Evolutionary conservation across 2,797 vertebrate species (phyloP), one percentile per base, ranked within the genome.

Genomic region (Merluccius polli): DNA sequence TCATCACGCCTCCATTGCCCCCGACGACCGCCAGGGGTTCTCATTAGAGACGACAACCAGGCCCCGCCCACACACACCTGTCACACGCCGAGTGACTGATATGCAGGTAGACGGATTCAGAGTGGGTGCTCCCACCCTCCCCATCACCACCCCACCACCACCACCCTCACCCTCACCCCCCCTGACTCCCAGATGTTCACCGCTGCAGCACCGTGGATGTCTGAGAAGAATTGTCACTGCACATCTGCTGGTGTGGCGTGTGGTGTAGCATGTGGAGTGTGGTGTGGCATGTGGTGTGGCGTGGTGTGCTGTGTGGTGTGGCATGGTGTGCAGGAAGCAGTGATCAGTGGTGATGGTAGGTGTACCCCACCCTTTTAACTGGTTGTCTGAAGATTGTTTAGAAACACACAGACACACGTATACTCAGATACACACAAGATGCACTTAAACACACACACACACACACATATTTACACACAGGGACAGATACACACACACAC

Each of bases 51-150:
- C 72, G 86, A 89, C 88, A 85, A 81, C 3, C 21, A 70, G 4
- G 11, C 86, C 72, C 74, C 18, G 74, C 85, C 73, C 84, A 88
- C 86, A 90, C 88, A 81, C 84, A 83, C 84, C 87, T 87, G 84
- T 88, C 88, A 89, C 29, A 65, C 15, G 2, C 48, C 75, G 75
- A 27, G 67, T 87, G 84, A 90, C 83, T 84, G 85, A 87, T 91
- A 88, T 83, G 74, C 87, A 89, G 84, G 86, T 89, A 86, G 83
- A 83, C 82, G 80, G 73, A 87, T 83, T 70, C 83, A 81, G 79
- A 83, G 38, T 15, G 86, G 84, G 79, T 82, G 29, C 73, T 65
- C 81, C 76, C 78, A 73, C 65, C 72, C 13, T 7, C 30, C 81
- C 41, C 75, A 85, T 74, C 82, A 88, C 84, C 82, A n/a, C n/a